phyloP scores from a whole-genome alignment of 2,113 vertebrate species.

The Sylvia atricapilla region DNA sequence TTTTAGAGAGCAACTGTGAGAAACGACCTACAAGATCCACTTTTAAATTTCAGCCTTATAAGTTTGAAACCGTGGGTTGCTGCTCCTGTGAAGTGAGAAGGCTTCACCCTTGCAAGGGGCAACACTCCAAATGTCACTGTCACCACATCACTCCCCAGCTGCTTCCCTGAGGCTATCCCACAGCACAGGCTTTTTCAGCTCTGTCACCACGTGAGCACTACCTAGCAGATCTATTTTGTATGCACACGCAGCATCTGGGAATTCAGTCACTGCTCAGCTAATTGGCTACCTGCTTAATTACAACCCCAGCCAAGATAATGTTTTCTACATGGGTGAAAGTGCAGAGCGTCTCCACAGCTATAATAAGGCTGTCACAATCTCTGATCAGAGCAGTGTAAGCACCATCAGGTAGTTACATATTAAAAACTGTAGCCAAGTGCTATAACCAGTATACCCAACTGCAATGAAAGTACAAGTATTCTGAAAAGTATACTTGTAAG shows the following conservation, averaged over 20 bases:
- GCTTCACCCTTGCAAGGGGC: not conserved
- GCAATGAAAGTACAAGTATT: not conserved
- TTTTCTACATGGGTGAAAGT: not conserved
- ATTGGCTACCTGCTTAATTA: not conserved
- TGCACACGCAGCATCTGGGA: not conserved
- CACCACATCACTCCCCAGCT: not conserved
- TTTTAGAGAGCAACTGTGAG: not conserved
- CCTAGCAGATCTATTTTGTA: not conserved
- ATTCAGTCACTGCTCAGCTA: not conserved
- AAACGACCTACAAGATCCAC: not conserved
- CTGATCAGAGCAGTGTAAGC: not conserved
- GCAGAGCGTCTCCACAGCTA: not conserved
- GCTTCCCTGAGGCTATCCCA: not conserved
- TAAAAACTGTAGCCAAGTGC: not conserved
- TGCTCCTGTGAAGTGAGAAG: not conserved
- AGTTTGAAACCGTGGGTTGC: not conserved
- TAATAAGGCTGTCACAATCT: not conserved
- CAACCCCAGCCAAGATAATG: not conserved
- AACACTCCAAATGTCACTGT: not conserved
- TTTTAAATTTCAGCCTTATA: not conserved
- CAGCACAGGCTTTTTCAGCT: not conserved
- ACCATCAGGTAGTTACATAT: rapidly evolving
- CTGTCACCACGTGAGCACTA: not conserved
- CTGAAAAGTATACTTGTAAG: not conserved
- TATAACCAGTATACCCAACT: not conserved